Percentiles rank a stretch among this genome's conserved stretches.
Conservation (phyloP, 2,113 vertebrate genomes). For the Tachuris rubrigastra region DNA sequence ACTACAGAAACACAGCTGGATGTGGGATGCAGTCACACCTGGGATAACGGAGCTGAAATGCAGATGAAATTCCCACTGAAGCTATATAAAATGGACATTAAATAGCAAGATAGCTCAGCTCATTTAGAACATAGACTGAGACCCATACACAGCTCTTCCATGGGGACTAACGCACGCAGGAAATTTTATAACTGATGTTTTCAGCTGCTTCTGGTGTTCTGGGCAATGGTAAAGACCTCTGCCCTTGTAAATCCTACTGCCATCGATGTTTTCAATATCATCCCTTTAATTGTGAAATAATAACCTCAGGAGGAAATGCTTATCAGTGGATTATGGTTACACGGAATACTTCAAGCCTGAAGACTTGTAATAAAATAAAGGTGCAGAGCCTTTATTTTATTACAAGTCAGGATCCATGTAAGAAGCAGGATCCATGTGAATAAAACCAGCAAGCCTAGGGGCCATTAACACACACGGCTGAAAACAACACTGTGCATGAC, state of each 20-base stretch:
- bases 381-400: no score
- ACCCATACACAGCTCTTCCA: neutral
- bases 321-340: conserved; percentile 39
- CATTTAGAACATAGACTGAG: neutral
- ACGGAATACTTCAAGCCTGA: conserved; percentile 11
- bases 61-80: neutral
- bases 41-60: neutral
- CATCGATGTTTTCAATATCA: conserved; percentile 33
- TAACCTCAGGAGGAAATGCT: conserved; percentile 46
- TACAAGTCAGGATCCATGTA: neutral
- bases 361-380: conserved; percentile 11
- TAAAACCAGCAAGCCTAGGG: neutral
- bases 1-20: neutral
- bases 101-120: neutral
- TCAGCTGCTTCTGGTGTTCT: neutral
- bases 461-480: conserved; percentile 12
- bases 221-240: neutral
- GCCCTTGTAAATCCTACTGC: conserved; percentile 32
- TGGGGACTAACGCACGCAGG: neutral
- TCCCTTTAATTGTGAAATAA: conserved; percentile 56
- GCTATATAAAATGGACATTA: neutral
- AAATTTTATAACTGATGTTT: neutral
- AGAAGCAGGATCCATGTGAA: neutral
- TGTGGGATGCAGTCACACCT: neutral
- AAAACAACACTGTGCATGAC: conserved; percentile 5